Evolutionary conservation across 2,888 invertebrate genomes (phyloP), one percentile per base, ranked within the genome.

Genomic region (Stenodema calcarata): DNA sequence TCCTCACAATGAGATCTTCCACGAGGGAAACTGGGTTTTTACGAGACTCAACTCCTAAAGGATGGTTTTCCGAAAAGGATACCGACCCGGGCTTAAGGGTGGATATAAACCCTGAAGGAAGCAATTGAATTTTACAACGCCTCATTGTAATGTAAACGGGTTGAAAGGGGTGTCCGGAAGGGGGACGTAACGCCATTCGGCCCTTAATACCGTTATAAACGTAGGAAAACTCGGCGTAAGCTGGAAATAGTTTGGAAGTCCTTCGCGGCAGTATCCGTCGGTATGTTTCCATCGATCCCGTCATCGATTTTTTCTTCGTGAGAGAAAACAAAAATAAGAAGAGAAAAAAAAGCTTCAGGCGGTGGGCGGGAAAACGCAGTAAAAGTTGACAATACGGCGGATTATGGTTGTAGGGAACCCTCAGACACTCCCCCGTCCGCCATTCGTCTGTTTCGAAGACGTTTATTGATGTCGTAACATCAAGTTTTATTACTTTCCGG

Each of bases 391-490:
- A 78, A 78, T 78, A 27, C 35, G 35, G 44, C 11, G 23, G 44
- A 78, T 78, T 78, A 78, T 78, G 44, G 78, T 14, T 18, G 35
- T 12, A 16, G 35, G 18, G 35, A 16, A n/a, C 28, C 35, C 18
- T 9, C 35, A 73, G 35, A 73, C 73, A 6, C 30, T 9, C 14
- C 73, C 73, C 18, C 18, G 23, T 16, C 23, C 73, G 3, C 18
- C 35, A 30, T 73, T 73, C 41, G 30, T 73, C 73, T 41, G 14
- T 41, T 23, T 30, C 30, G 73, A 78, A 27, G 78, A 75, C 78
- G 78, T 78, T 78, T 78, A 78, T 78, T 78, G 78, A 78, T 78
- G 78, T 78, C 78, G 78, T 78, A 78, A 78, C 78, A 78, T 78
- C 78, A 78, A 78, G 44, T 78, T 78, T 78, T 78, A 78, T 42